A percentile compares a stretch with the other conserved stretches of the same genome.
These are phyloP conservation scores for Sinonovacula constricta DNA, from an alignment of 1,140 invertebrate species.

Conservation along the genomic window DNA sequence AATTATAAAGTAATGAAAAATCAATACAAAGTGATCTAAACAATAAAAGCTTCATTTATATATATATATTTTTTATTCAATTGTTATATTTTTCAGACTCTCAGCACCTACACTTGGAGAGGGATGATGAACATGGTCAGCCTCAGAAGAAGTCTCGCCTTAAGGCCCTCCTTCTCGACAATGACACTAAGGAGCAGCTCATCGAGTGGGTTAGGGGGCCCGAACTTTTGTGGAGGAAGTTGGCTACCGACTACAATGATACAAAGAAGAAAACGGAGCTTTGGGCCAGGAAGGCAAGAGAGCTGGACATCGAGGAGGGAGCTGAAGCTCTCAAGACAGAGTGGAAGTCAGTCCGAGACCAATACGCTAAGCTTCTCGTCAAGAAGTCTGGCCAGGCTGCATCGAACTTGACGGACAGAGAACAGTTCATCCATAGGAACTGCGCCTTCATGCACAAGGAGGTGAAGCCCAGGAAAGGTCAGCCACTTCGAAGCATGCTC, in stretches of 20 bases:
- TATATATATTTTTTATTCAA: conserved; percentile 33
- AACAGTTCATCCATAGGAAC: conserved; percentile 34
- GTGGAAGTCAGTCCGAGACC: conserved; percentile 38
- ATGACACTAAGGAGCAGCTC: conserved; percentile 26
- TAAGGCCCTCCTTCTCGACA: conserved; percentile 30
- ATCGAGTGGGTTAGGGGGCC: conserved; percentile 29
- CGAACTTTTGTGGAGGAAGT: conserved; percentile 21
- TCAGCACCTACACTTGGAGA: too few species aligned
- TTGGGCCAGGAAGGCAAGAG: conserved; percentile 27
- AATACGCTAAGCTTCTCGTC: conserved; percentile 7
- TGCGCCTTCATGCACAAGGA: conserved; percentile 27
- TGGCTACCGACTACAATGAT: conserved; percentile 21
- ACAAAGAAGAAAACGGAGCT: conserved; percentile 38
- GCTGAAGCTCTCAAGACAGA: too few species aligned
- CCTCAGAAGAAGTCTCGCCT: too few species aligned
- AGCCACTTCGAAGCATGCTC: conserved; percentile 33
- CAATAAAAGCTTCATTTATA: conserved; percentile 38
- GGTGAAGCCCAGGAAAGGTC: too few species aligned
- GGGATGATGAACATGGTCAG: too few species aligned
- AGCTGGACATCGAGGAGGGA: too few species aligned
- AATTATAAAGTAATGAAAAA: conserved; percentile 32
- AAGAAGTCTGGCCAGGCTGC: conserved; percentile 40
- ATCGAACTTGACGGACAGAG: conserved; percentile 39
- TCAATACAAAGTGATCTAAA: conserved; percentile 41
- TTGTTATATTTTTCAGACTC: too few species aligned